phyloP scores from a whole-genome alignment of 2,113 vertebrate species.

The Heptranchias perlo region DNA sequence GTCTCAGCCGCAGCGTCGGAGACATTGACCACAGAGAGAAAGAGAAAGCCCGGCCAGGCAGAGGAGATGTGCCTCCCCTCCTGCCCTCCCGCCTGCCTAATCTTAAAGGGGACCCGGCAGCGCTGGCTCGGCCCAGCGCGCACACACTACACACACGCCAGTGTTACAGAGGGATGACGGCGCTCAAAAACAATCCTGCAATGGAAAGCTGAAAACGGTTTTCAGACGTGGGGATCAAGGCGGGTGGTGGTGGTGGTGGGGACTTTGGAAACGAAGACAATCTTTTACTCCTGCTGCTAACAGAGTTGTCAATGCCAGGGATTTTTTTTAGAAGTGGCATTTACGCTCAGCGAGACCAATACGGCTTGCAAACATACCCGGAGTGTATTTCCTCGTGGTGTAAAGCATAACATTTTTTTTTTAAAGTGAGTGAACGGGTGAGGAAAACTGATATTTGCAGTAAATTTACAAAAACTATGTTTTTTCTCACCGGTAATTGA shows the following conservation, averaged over 20 bases:
- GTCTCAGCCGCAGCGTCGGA: slow-evolving; percentile 20
- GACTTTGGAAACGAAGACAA: slow-evolving; percentile 15
- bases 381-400: background rate
- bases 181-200: background rate
- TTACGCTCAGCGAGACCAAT: background rate
- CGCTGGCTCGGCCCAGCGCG: background rate
- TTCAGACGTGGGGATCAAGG: background rate
- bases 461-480: background rate
- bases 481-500: background rate
- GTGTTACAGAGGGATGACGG: background rate
- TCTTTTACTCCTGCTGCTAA: background rate
- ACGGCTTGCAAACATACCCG: background rate
- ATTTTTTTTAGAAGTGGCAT: background rate
- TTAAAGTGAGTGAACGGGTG: background rate
- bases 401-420: background rate
- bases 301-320: background rate
- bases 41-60: background rate
- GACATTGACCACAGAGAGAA: slow-evolving; percentile 3
- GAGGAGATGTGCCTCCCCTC: background rate
- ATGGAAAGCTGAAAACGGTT: background rate
- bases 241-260: no score
- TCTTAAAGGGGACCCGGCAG: slow-evolving; percentile 23
- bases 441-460: background rate
- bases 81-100: background rate
- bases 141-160: no score